A percentile compares a stretch with the other conserved stretches of the same genome.
Conservation (phyloP, 2,888 invertebrate genomes). For the Lasioglossum calceatum region DNA sequence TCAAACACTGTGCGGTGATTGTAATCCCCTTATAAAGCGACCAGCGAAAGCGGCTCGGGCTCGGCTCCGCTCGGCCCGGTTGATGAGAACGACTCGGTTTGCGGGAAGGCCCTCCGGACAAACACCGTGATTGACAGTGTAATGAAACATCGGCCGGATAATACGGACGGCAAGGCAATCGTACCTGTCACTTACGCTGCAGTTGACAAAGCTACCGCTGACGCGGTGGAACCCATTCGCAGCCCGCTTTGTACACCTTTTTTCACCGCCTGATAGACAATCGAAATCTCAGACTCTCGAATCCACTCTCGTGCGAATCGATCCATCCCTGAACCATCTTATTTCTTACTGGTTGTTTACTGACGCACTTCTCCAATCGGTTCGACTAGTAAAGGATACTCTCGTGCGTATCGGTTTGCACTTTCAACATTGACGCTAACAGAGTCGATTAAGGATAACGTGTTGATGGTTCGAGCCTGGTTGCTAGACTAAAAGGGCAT, state of each 20-base stretch:
- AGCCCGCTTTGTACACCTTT: constrained; percentile 4
- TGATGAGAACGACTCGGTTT: constrained; percentile 60
- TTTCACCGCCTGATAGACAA: not conserved
- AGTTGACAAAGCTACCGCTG: constrained; percentile 49
- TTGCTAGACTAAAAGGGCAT: no score
- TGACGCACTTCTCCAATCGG: no score
- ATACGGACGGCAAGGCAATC: constrained; percentile 45
- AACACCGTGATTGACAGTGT: constrained; percentile 62
- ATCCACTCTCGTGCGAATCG: not conserved
- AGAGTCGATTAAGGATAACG: no score
- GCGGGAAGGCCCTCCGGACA: constrained; percentile 49
- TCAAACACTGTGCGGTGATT: constrained; percentile 71
- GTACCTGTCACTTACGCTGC: constrained; percentile 59
- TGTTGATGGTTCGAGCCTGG: no score
- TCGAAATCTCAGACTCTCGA: not conserved
- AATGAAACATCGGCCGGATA: constrained; percentile 63
- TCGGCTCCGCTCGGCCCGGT: constrained; percentile 43
- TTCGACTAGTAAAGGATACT: no score
- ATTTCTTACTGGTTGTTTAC: no score
- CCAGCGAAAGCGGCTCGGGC: constrained; percentile 61
- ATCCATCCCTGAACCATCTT: no score
- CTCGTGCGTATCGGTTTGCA: no score
- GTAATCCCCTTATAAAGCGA: constrained; percentile 70
- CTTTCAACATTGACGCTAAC: no score
- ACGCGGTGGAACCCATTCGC: constrained; percentile 27